Percentiles rank a stretch among this genome's conserved stretches.
phyloP scores from a whole-genome alignment of 2,113 vertebrate species.

The Brachionichthys hirsutus region DNA sequence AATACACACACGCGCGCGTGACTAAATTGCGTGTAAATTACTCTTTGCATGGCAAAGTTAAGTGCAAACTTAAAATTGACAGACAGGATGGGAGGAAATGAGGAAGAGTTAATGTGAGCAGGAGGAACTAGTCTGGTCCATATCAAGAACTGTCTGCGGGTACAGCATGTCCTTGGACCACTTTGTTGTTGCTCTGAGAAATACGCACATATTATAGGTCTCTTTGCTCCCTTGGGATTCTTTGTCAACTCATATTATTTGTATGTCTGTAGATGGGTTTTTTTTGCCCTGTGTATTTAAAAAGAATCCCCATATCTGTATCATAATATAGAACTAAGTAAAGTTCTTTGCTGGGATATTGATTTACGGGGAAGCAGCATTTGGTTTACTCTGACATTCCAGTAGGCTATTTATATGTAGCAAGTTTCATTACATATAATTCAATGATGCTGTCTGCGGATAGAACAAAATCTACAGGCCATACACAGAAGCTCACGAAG shows the following conservation, averaged over 20 bases:
- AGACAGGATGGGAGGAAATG: conserved; percentile 1
- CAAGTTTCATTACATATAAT: conserved; percentile 70
- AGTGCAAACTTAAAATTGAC: conserved; percentile 38
- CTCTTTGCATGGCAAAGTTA: conserved; percentile 13
- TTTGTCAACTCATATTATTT: too few relatives aligned
- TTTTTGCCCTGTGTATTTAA: too few relatives aligned
- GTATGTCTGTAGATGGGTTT: too few relatives aligned
- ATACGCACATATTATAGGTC: too few relatives aligned
- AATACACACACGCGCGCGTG: too few relatives aligned
- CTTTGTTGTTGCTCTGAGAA: conserved; percentile 17
- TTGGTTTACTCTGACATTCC: conserved; percentile 50
- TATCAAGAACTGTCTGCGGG: background rate
- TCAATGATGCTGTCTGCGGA: conserved; percentile 51
- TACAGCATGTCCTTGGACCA: conserved; percentile 6
- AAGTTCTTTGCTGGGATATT: conserved; percentile 62
- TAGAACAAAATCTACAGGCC: conserved; percentile 31
- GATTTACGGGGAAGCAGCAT: conserved; percentile 67
- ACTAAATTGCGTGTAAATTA: too few relatives aligned
- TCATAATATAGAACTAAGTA: conserved; percentile 37
- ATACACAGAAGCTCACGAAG: background rate
- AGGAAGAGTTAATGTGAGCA: background rate
- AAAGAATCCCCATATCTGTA: background rate
- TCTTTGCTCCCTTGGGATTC: too few relatives aligned
- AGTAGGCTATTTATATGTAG: conserved; percentile 55
- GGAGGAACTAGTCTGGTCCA: background rate